Evolutionary conservation across 2,113 vertebrate species (phyloP), one percentile per base, ranked within the genome.

Genomic region (Lates calcarifer): DNA sequence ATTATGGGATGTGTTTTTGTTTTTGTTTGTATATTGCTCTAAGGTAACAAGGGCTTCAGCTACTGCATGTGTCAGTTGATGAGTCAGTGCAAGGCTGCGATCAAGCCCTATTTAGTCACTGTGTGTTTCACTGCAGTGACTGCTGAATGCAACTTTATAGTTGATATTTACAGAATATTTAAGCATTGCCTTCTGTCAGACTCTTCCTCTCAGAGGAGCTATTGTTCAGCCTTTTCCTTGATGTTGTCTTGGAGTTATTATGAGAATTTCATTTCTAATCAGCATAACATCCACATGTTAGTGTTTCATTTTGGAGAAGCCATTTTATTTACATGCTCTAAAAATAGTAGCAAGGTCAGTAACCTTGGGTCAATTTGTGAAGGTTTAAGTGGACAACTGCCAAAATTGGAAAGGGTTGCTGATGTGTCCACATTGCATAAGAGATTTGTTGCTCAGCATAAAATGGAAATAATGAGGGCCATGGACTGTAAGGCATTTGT

Each of bases 281-380:
- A 70, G 68, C 45, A 22, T 3, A 31, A 43, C 33, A 37, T 61
- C 77, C 24, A 5, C n/a, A 20, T 24, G 76, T 72, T 64, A 1
- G 65, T 51, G 24, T 72, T 85, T 56, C 51, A 56, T 79, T 47
- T 41, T 14, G 35, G 51, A 43, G 45, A 62, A 41, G 62, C 72
- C 86, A 81, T 55, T 60, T 57, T 53, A 65, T 56, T 28, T 55
- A 12, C 60, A 20, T 3, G 29, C 18, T 49, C 70, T 67, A 65
- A 69, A 81, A 90, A 90, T 82, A 86, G 84, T 17, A 81, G 70
- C 63, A 74, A 83, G 80, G 86, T 81, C 68, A 39, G 43, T 84
- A 72, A 78, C 77, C 73, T 87, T 41, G 70, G 47, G 62, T 73
- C 26, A 39, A 74, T 81, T 70, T 62, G 41, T 65, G 62, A 67